Evolutionary conservation across 2,797 vertebrate species (phyloP).

Genomic region (Poecilia picta): DNA sequence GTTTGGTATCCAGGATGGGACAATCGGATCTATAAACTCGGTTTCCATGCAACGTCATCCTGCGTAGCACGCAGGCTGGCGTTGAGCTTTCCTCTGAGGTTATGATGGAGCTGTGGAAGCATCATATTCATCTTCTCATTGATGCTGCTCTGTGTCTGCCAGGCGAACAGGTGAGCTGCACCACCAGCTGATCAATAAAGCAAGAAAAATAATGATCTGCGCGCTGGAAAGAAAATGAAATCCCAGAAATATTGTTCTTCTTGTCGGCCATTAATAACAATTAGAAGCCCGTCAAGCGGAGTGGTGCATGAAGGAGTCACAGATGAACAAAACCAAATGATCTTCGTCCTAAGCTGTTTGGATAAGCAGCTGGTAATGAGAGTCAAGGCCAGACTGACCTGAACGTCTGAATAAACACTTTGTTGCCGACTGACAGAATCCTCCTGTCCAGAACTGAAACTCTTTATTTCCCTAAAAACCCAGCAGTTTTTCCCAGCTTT

Average conservation of each 20-base stretch:
- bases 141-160: neutral
- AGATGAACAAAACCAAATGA: conserved; percentile 8
- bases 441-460: conserved; percentile 16
- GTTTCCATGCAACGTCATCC: neutral
- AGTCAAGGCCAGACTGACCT: conserved; percentile 2
- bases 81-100: neutral
- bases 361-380: neutral
- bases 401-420: conserved; percentile 3
- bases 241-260: conserved; percentile 11
- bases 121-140: conserved; percentile 1
- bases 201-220: conserved; percentile 16
- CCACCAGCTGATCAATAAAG: conserved; percentile 9
- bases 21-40: conserved; percentile 1
- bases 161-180: conserved; percentile 13
- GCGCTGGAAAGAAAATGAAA: conserved; percentile 17
- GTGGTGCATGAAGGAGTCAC: conserved; percentile 8
- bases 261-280: conserved; percentile 28
- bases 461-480: conserved; percentile 4
- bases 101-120: neutral
- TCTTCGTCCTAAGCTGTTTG: neutral
- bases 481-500: conserved; percentile 12
- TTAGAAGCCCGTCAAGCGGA: conserved; percentile 21
- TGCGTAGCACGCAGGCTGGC: neutral
- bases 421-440: neutral
- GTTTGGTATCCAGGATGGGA: neutral